These are phyloP conservation scores for Ammospiza maritima DNA, from an alignment of 2,797 vertebrate genomes.

Conservation along the genomic window DNA sequence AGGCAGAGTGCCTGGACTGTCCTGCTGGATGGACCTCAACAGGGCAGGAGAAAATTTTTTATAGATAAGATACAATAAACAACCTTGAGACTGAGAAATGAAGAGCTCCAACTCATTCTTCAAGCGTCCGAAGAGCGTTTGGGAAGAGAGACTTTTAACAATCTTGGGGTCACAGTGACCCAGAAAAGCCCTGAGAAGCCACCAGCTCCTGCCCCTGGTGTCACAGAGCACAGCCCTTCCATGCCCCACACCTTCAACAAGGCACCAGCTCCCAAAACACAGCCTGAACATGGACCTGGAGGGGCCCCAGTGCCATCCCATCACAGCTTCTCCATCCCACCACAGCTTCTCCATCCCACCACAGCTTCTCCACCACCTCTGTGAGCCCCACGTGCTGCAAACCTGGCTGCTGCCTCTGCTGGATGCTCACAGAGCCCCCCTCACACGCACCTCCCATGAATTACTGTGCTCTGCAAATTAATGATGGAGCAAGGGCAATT, in stretches of 20 bases:
- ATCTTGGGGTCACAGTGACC: too few relatives aligned
- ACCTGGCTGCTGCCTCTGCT: background rate
- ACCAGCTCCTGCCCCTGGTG: fast-evolving
- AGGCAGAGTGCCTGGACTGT: too few relatives aligned
- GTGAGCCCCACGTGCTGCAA: background rate
- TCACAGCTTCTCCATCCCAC: background rate
- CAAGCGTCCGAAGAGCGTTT: too few relatives aligned
- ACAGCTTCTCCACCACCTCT: fast-evolving
- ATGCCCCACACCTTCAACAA: fast-evolving
- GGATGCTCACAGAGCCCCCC: fast-evolving
- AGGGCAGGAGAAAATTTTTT: too few relatives aligned
- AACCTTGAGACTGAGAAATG: too few relatives aligned
- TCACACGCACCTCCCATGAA: background rate
- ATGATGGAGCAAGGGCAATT: constrained; percentile 19
- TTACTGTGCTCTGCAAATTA: constrained; percentile 19
- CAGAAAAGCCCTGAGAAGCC: too few relatives aligned
- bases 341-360: background rate
- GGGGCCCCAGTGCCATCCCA: background rate
- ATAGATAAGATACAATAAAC: too few relatives aligned
- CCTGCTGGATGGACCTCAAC: too few relatives aligned
- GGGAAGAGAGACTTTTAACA: too few relatives aligned
- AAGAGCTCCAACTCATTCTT: too few relatives aligned
- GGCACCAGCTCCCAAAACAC: background rate
- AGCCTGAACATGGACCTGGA: background rate
- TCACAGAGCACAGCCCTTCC: background rate